Evolutionary conservation across 2,888 invertebrate species (phyloP).

Genomic region (Aricia artaxerxes): DNA sequence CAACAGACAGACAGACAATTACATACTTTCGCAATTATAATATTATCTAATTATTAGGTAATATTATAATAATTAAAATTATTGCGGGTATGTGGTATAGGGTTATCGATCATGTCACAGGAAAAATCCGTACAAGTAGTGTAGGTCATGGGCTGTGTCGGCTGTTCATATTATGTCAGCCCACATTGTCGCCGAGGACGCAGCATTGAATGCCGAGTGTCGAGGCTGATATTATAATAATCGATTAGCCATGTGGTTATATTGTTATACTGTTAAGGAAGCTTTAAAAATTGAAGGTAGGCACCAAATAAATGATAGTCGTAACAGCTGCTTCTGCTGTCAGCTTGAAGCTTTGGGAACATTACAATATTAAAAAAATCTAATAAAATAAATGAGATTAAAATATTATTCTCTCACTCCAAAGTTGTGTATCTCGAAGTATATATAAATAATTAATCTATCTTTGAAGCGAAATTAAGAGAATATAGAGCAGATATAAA

Average conservation of each 20-base stretch:
- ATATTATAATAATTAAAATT: too few species aligned
- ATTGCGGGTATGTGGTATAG: not conserved
- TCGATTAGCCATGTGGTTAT: conserved; percentile 6
- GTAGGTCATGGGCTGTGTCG: conserved; percentile 3
- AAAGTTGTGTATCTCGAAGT: too few species aligned
- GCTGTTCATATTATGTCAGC: not conserved
- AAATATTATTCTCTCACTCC: too few species aligned
- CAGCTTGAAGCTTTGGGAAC: not conserved
- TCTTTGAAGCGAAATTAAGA: too few species aligned
- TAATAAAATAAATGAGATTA: too few species aligned
- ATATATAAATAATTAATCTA: too few species aligned
- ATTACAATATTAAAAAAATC: not conserved
- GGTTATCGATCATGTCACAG: not conserved
- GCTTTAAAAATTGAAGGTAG: too few species aligned
- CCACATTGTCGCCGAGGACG: conserved; percentile 16
- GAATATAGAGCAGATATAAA: too few species aligned
- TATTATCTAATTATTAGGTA: too few species aligned
- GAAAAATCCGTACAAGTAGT: not conserved
- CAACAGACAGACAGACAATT: not conserved
- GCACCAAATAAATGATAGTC: too few species aligned
- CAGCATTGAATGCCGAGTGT: conserved; percentile 5
- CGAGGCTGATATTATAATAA: conserved; percentile 18
- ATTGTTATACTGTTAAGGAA: too few species aligned
- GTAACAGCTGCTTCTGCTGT: too few species aligned
- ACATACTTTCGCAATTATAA: not conserved